Base-by-base conservation (phyloP, 2,888 invertebrate genomes). In the Polymixis flavicincta region DNA sequence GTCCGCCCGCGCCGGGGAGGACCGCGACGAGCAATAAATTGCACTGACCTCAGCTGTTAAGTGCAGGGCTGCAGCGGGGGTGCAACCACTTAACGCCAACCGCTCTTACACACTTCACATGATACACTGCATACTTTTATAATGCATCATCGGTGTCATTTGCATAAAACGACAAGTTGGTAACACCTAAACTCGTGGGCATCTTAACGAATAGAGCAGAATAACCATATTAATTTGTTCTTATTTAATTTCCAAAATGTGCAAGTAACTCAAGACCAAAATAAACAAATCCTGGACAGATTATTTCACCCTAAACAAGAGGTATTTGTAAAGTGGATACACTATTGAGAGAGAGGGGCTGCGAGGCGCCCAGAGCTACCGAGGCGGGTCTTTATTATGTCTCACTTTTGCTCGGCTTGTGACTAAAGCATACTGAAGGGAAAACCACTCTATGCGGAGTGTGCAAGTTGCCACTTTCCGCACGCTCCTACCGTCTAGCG, bases 331-430 rank as follows among this genome's bases (percentile, higher is more conserved):
- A 85, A 89, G 84, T 84, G 87, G 85, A 82, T 79, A 83, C 80
- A 82, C 74, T 81, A 78, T 74, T 73, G 83, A 81, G 83, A 79
- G 85, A 76, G 77, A 80, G 83, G 88, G 86, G 87, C 78, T 86
- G 74, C 65, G 80, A 82, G 86, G 84, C 87, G 90, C 92, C 91
- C 89, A 88, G 86, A 89, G 89, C 86, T 85, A 86, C 89, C 84
- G 89, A 90, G 90, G 91, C 91, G 90, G 90, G 89, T 92, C 93
- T 93, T 93, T 93, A 93, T 94, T 93, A 92, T 91, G 90, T 92
- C 92, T 90, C 92, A 90, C 91, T 92, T 90, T 87, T 90, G 92
- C 93, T 87, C 87, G 88, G 90, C 87, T 87, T 86, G 88, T 91
- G 91, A 92, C 92, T 92, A 92, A 92, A 94, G 91, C 80, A 80